These are phyloP conservation scores for Geophilus truncorum DNA, from an alignment of 2,888 invertebrate species.

Conservation along the genomic window DNA sequence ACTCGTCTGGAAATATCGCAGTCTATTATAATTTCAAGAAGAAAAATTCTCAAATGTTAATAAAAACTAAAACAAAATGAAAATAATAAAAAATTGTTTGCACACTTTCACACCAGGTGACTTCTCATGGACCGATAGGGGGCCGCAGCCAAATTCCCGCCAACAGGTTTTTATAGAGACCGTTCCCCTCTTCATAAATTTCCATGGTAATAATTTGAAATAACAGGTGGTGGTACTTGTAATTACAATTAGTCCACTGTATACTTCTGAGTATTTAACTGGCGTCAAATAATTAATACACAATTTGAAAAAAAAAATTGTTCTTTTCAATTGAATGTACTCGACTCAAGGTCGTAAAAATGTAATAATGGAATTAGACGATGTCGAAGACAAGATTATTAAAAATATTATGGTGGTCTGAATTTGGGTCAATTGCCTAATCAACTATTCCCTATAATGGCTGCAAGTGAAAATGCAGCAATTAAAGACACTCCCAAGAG, in stretches of 20 bases:
- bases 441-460: neutral
- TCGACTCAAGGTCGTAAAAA: neutral
- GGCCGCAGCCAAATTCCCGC: neutral
- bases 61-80: neutral
- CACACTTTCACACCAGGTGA: slow-evolving; percentile 16
- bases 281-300: neutral
- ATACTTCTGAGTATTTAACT: neutral
- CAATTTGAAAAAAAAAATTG: neutral
- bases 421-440: slow-evolving; percentile 5
- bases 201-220: neutral
- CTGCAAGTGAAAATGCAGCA: neutral
- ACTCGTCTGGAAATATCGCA: neutral
- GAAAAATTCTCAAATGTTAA: neutral
- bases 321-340: neutral
- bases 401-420: neutral
- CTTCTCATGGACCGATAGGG: neutral
- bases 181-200: slow-evolving; percentile 15
- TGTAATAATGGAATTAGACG: neutral
- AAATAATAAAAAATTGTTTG: neutral
- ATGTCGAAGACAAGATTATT: neutral
- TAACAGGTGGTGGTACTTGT: slow-evolving; percentile 13
- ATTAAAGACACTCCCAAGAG: neutral
- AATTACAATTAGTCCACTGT: neutral
- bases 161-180: slow-evolving; percentile 2
- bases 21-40: neutral